Evolutionary conservation across 2,797 vertebrate genomes (phyloP), one percentile per base, ranked within the genome.

Genomic region (Odontamblyopus rebecca): DNA sequence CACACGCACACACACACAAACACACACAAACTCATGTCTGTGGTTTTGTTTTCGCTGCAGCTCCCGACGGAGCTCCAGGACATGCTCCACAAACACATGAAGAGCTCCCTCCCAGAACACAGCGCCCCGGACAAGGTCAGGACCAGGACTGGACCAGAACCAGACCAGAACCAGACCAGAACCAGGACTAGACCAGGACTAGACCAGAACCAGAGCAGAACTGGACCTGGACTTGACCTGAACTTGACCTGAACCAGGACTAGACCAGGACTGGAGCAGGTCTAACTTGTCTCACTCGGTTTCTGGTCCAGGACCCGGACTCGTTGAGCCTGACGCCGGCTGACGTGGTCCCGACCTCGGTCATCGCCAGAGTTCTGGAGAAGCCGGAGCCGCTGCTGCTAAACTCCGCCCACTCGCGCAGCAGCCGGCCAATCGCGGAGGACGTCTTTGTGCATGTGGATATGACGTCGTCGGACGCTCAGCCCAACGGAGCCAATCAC

Each of bases 391-490:
- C 97, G 0, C 90, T 99, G 51, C 85, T 98, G 69, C 94, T 99
- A 23, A 99, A 98, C 84, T 99, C 97, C 0, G 97, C 94, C 61
- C 97, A 96, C 84, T 98, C 97, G 60, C 94, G 96, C 93, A 98
- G 95, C 60, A 93, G 92, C 27, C 94, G 92, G 13, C 95, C 96
- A 0, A 89, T 96, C 11, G 96, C 97, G 0, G 97, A 99, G 85
- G 98, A 99, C 53, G 96, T 98, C 29, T 99, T 99, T 26, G 97
- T 99, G 54, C 98, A 98, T 0, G 98, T 99, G 80, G 97, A 99
- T 89, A 99, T 99, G 98, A 99, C 63, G 2, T 65, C 63, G 6
- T 48, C 63, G 16, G 63, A 65, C 12, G 38, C 35, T 1, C 38
- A 65, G 30, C 73, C 84, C 23, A 70, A 73, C 0, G 13, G 59